phyloP scores from a whole-genome alignment of 2,797 vertebrate species.

The Enteromius fasciolatus region DNA sequence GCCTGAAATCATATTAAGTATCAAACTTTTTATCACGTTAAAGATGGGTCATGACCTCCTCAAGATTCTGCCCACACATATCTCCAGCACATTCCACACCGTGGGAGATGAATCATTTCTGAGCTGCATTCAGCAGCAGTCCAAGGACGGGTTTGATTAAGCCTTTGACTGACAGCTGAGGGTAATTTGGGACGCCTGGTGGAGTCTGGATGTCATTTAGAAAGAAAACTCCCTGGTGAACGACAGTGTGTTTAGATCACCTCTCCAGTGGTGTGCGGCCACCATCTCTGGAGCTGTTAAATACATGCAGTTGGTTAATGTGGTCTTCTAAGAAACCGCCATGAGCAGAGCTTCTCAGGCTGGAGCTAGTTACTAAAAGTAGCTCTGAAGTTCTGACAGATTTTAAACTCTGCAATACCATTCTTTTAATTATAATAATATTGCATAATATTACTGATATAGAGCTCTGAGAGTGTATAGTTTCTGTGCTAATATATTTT shows the following conservation, averaged over 20 bases:
- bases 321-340: slow-evolving; percentile 7
- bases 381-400: no score
- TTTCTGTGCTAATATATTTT: background rate
- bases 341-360: background rate
- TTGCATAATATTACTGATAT: no score
- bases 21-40: slow-evolving; percentile 42
- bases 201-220: slow-evolving; percentile 54
- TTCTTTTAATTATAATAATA: no score
- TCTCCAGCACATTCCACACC: slow-evolving; percentile 22
- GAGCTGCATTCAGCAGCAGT: slow-evolving; percentile 25
- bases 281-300: background rate
- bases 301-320: slow-evolving; percentile 22
- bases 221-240: slow-evolving; percentile 47
- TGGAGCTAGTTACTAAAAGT: background rate
- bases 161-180: slow-evolving; percentile 60
- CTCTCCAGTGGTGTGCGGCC: slow-evolving; percentile 1
- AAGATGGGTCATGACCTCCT: slow-evolving; percentile 45
- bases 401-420: background rate
- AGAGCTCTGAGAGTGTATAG: no score
- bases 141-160: slow-evolving; percentile 55
- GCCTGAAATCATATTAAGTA: slow-evolving; percentile 37
- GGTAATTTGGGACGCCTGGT: slow-evolving; percentile 51
- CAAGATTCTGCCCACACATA: slow-evolving; percentile 38
- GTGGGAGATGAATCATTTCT: slow-evolving; percentile 40
- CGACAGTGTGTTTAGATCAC: slow-evolving; percentile 54